Evolutionary conservation across 2,797 vertebrate species (phyloP), one percentile per base, ranked within the genome.

Genomic region (Diceros bicornis): DNA sequence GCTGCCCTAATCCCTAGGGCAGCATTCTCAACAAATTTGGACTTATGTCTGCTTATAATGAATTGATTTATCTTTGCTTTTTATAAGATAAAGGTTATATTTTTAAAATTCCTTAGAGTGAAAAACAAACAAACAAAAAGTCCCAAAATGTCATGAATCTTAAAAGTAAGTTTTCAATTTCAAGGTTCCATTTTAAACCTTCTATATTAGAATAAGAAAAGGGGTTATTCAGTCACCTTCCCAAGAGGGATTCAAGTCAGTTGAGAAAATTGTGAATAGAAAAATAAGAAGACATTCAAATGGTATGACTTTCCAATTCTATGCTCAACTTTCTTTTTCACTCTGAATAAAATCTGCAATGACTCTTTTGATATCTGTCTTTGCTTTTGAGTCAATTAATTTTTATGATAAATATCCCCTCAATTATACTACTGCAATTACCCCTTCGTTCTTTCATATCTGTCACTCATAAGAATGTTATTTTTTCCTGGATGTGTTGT

Each of bases 401-500:
- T 96, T 89, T 96, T 87, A 64, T 90, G 78, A 81, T 66, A 94
- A 94, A 55, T 75, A 62, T 41, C 61, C 18, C 50, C 91, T 97
- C 47, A 89, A 20, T 61, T 94, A 78, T 52, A 64, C 10, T 71
- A 14, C 47, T 91, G 50, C 29, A 47, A 34, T 68, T 55, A 72
- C 1, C 2, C 17, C 16, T 74, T 74, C 32, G n/a, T 94, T 91
- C 7, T 81, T 91, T 78, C 21, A 2, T 23, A 20, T 75, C 44
- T 52, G 16, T 74, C 18, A 68, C 29, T 64, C 21, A 59, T 52
- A 96, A 85, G 29, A 50, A 82, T 50, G 1, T 62, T 13, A 5
- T 12, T 83, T 62, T 89, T 91, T 47, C 37, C 17, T 44, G 47
- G 47, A 13, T 32, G 23, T 81, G 47, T 41, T 86, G 50, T 86